Evolutionary conservation across 2,113 vertebrate species (phyloP).

Genomic region (Castor canadensis): DNA sequence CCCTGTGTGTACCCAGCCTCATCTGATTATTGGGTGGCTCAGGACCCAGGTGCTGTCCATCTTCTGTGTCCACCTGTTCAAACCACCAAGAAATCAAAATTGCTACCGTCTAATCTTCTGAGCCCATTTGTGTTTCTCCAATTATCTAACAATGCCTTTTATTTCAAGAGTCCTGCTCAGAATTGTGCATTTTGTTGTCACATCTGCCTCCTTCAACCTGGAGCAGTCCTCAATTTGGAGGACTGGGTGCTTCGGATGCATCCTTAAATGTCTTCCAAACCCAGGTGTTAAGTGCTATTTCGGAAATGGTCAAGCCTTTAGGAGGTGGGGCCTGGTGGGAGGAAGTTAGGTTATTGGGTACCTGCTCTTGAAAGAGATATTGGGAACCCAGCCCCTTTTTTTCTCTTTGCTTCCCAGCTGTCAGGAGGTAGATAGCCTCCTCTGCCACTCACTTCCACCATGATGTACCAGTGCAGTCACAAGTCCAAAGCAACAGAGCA

Average conservation of each 20-base stretch:
- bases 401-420: too few relatives aligned
- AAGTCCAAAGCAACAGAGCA: not conserved
- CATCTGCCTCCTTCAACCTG: not conserved
- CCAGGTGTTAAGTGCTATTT: not conserved
- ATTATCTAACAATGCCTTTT: too few relatives aligned
- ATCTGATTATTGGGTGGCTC: not conserved
- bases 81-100: accelerated
- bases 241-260: too few relatives aligned
- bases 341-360: not conserved
- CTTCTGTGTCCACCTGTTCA: not conserved
- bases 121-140: too few relatives aligned
- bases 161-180: not conserved
- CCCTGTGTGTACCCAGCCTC: accelerated
- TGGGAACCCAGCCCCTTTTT: not conserved
- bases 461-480: too few relatives aligned
- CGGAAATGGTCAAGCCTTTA: too few relatives aligned
- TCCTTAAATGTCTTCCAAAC: not conserved
- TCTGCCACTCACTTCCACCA: not conserved
- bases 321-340: too few relatives aligned
- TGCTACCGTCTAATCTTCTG: not conserved
- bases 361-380: not conserved
- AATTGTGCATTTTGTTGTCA: not conserved
- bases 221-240: not conserved
- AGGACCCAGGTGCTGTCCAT: not conserved
- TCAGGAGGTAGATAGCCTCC: not conserved